Base-by-base conservation (phyloP, 2,888 invertebrate species). In the Xanthia icteritia region DNA sequence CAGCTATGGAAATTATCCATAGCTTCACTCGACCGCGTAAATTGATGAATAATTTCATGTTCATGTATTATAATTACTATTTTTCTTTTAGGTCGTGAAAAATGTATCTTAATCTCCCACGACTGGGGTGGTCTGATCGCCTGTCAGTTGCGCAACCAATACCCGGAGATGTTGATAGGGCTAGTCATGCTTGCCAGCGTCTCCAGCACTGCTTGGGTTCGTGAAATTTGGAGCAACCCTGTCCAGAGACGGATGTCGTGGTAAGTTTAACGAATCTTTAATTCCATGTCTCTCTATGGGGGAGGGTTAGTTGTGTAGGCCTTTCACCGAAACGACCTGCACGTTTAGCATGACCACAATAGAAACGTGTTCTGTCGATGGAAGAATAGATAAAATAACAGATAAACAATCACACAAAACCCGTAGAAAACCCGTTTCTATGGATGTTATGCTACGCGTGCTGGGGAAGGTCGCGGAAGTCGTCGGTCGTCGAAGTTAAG, bases 71-170 rank as follows among this genome's bases (percentile, higher is more conserved):
- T 71, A 17, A n/a, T 36, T 31, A 17, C 23, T 54, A n/a, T 0
- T 68, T 68, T n/a, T 39, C 27, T 77, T 92, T 13, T 88, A 97
- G 97, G 97, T 74, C 94, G 95, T 39, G 94, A 97, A 68, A 97
- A 97, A 86, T 97, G 95, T 85, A 97, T 97, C 65, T 89, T 98
- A 17, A 95, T 98, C 4, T 96, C 97, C 0, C 98, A 98, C 93
- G 98, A 98, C 91, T 98, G 98, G 98, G 98, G 98, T 77, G 97
- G 97, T 70, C 82, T 97, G 17, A 91, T 98, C 3, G 97, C 97
- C 0, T 97, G 97, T 95, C 88, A 90, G 58, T 96, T 97, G 88
- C 96, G 97, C 0, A 93, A 95, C 64, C 85, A 89, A 3, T 94
- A 97, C 88, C 97, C 97, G 0, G 96, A 97, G 3, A 91, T 97